These are phyloP conservation scores for Tetranychus cinnabarinus DNA, from an alignment of 1,140 invertebrate genomes.

Conservation along the genomic window DNA sequence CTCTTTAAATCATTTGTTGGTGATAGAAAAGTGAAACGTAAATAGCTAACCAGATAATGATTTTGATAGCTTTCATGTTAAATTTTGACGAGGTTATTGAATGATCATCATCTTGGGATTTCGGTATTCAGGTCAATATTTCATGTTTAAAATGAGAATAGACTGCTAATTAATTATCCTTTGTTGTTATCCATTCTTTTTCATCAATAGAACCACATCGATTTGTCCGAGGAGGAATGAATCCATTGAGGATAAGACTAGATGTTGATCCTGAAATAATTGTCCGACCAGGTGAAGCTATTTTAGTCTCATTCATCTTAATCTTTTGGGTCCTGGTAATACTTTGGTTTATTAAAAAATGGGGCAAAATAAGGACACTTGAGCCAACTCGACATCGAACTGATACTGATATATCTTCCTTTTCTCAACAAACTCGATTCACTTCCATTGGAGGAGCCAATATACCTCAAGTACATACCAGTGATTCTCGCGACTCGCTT, in stretches of 20 bases:
- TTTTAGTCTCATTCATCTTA: background rate
- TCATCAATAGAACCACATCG: background rate
- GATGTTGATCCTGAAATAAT: background rate
- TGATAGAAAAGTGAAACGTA: too few species aligned
- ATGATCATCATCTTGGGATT: too few species aligned
- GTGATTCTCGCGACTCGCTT: background rate
- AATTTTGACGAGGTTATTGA: too few species aligned
- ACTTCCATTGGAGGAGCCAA: background rate
- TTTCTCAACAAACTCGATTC: background rate
- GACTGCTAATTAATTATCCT: too few species aligned
- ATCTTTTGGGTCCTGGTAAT: background rate
- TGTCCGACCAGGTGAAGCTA: background rate
- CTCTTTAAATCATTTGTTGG: too few species aligned
- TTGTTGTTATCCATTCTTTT: too few species aligned
- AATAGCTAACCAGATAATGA: too few species aligned
- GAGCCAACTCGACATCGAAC: background rate
- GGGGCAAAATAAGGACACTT: background rate
- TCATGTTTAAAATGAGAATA: too few species aligned
- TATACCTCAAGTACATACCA: background rate
- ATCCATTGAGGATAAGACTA: background rate
- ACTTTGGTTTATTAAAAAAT: slow-evolving; percentile 1
- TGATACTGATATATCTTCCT: background rate
- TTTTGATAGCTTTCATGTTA: too few species aligned
- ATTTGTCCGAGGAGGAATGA: background rate
- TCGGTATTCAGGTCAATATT: too few species aligned